These are phyloP conservation scores for Rhinatrema bivittatum DNA, from an alignment of 2,797 vertebrate genomes.

Conservation along the genomic window DNA sequence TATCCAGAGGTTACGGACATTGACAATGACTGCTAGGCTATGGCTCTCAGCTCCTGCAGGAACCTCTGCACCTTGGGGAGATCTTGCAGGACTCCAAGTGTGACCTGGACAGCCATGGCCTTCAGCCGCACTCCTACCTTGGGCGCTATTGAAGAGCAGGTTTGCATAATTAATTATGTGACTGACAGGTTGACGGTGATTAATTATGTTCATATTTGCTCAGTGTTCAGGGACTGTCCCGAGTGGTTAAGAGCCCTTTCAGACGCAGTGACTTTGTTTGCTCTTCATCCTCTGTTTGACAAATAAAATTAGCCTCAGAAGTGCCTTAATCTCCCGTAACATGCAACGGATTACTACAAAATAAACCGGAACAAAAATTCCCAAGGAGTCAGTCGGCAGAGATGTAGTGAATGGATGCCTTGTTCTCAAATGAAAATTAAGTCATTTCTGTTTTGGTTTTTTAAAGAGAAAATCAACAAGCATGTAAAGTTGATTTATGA, in stretches of 20 bases:
- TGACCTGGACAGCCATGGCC: constrained; percentile 48
- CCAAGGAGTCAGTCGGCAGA: too few relatives aligned
- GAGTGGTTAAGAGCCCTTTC: constrained; percentile 42
- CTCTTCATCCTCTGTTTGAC: constrained; percentile 40
- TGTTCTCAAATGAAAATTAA: too few relatives aligned
- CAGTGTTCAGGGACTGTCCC: constrained; percentile 26
- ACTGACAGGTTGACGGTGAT: constrained; percentile 50
- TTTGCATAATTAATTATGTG: constrained; percentile 40
- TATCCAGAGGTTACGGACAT: too few relatives aligned
- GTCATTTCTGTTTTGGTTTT: too few relatives aligned
- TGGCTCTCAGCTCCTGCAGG: constrained; percentile 29
- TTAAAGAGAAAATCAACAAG: too few relatives aligned
- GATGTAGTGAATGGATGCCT: too few relatives aligned
- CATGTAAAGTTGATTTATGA: too few relatives aligned
- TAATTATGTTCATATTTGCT: constrained; percentile 67
- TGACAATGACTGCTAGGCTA: constrained; percentile 15
- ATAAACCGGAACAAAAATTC: too few relatives aligned
- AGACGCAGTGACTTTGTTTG: constrained; percentile 52
- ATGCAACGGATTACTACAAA: too few relatives aligned
- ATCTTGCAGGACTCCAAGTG: constrained; percentile 22
- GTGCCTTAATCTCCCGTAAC: too few relatives aligned
- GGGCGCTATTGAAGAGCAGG: neutral
- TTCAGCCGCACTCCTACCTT: constrained; percentile 10
- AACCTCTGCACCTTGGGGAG: constrained; percentile 21
- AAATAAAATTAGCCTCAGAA: too few relatives aligned